Percentiles rank a stretch among this genome's conserved stretches.
These are phyloP conservation scores for Petroica traversi DNA, from an alignment of 2,113 vertebrate genomes.

Conservation along the genomic window DNA sequence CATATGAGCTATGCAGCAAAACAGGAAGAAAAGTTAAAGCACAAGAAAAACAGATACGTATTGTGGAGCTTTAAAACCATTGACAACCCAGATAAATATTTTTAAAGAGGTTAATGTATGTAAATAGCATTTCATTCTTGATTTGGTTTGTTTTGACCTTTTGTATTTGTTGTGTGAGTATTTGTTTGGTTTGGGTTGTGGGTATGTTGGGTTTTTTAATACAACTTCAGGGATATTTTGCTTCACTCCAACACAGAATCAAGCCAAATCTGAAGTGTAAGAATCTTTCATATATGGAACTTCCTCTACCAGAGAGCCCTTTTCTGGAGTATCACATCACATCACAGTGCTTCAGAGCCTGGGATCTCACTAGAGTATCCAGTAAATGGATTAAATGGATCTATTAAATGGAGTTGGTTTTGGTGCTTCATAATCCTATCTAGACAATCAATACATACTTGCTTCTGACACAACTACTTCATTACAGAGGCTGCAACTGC, in stretches of 20 bases:
- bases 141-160: neutral
- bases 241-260: neutral
- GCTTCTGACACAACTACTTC: neutral
- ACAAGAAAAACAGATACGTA: neutral
- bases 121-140: fast-evolving
- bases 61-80: neutral
- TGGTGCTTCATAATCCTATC: neutral
- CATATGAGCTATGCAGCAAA: neutral
- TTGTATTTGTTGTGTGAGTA: neutral
- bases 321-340: neutral
- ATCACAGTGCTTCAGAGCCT: neutral
- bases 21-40: neutral
- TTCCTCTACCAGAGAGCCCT: neutral
- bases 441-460: neutral
- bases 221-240: neutral
- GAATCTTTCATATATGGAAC: neutral
- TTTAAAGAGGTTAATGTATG: neutral
- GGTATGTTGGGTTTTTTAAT: no score
- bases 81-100: neutral
- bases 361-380: neutral
- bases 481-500: neutral
- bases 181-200: neutral
- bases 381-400: neutral
- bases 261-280: neutral
- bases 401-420: neutral